These are phyloP conservation scores for Vanessa tameamea DNA, from an alignment of 1,140 invertebrate genomes.

Conservation along the genomic window DNA sequence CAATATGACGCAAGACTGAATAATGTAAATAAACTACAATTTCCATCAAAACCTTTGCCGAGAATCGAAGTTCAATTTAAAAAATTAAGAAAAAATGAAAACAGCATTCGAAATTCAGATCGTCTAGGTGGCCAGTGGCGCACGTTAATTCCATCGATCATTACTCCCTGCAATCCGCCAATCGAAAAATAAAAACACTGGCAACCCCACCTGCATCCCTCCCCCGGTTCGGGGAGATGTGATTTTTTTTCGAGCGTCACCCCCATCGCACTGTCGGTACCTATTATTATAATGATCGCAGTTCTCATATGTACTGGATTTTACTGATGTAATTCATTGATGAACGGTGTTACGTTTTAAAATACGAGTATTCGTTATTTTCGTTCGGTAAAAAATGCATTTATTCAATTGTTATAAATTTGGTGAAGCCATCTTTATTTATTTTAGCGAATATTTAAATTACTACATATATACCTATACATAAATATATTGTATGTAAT, in stretches of 20 bases:
- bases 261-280: conserved; percentile 56
- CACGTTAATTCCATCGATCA: conserved; percentile 79
- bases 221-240: conserved; percentile 49
- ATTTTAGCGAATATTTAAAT: not conserved
- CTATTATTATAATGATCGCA: conserved; percentile 46
- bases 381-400: conserved; percentile 2
- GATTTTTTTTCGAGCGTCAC: conserved; percentile 73
- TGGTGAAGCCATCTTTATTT: conserved; percentile 1
- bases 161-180: conserved; percentile 78
- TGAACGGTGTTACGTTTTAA: conserved; percentile 4
- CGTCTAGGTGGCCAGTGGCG: conserved; percentile 60
- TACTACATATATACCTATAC: not conserved
- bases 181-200: conserved; percentile 79
- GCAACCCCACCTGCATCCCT: conserved; percentile 61
- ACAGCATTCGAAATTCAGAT: conserved; percentile 64
- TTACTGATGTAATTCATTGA: conserved; percentile 11
- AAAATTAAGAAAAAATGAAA: conserved; percentile 32
- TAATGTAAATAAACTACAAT: conserved; percentile 13
- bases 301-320: conserved; percentile 31
- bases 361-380: not conserved
- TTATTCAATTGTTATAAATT: conserved; percentile 3
- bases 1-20: conserved; percentile 3
- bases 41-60: conserved; percentile 10
- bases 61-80: conserved; percentile 25
- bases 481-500: not conserved